Evolutionary conservation across 2,113 vertebrate species (phyloP).

Genomic region (Formicarius rufipectus): DNA sequence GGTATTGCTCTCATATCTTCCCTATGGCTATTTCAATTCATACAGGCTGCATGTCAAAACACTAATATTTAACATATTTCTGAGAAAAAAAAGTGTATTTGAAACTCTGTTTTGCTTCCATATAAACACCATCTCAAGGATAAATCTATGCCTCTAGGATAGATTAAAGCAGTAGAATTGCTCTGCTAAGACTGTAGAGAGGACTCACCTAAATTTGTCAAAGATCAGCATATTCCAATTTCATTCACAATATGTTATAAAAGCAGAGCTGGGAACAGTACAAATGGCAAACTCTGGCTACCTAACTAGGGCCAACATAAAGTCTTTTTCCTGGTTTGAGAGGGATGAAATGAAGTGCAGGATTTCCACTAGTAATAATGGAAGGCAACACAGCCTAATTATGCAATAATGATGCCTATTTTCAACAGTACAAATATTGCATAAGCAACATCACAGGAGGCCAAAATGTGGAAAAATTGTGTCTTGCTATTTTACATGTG

Average conservation of each 20-base stretch:
- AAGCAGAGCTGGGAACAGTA: not conserved
- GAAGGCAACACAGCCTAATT: not conserved
- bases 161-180: not conserved
- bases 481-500: not conserved
- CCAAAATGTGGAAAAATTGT: conserved; percentile 27
- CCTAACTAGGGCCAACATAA: not conserved
- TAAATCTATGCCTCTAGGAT: not conserved
- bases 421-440: not conserved
- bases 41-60: not conserved
- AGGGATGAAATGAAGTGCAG: not conserved
- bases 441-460: not conserved
- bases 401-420: not conserved
- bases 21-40: not conserved
- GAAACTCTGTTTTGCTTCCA: not conserved
- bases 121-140: not conserved
- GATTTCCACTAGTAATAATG: not conserved
- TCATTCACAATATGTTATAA: not conserved
- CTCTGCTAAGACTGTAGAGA: not conserved
- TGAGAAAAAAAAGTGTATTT: not conserved
- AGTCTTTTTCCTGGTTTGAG: not conserved
- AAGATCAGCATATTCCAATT: not conserved
- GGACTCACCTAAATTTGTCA: not conserved
- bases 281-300: not conserved
- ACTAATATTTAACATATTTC: not conserved
- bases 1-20: not conserved